Evolutionary conservation across 2,888 invertebrate species (phyloP).

Genomic region (Nephrocerus scutellatus): DNA sequence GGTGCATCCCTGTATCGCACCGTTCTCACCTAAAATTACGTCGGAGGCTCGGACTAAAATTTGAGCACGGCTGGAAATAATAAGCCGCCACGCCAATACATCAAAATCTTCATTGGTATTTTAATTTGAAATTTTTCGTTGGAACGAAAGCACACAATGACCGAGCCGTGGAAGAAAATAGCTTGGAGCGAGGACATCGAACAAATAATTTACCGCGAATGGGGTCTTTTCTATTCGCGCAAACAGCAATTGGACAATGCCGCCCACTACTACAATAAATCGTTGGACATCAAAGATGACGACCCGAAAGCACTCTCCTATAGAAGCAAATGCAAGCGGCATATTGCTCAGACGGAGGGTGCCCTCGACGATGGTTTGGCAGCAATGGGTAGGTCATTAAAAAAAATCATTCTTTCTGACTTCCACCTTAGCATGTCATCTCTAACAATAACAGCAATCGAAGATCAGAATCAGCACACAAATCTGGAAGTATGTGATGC

Average conservation of each 20-base stretch:
- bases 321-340: slow-evolving; percentile 28
- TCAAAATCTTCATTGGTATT: no score
- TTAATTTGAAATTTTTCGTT: no score
- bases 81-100: no score
- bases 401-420: background rate
- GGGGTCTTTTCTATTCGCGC: slow-evolving; percentile 25
- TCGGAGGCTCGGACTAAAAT: no score
- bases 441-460: slow-evolving; percentile 9
- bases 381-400: slow-evolving; percentile 1
- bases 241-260: slow-evolving; percentile 22
- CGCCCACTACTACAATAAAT: slow-evolving; percentile 25
- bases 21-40: no score
- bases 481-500: slow-evolving; percentile 25
- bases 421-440: background rate
- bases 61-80: no score
- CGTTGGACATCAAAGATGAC: slow-evolving; percentile 18
- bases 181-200: slow-evolving; percentile 33
- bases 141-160: no score
- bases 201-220: slow-evolving; percentile 34
- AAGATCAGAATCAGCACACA: slow-evolving; percentile 3
- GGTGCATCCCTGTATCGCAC: no score
- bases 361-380: slow-evolving; percentile 23
- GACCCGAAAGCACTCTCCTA: slow-evolving; percentile 20
- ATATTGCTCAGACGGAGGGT: slow-evolving; percentile 19
- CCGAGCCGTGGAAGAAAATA: slow-evolving; percentile 34